Base-by-base conservation (phyloP, 2,888 invertebrate genomes). In the Mechanitis mazaeus region DNA sequence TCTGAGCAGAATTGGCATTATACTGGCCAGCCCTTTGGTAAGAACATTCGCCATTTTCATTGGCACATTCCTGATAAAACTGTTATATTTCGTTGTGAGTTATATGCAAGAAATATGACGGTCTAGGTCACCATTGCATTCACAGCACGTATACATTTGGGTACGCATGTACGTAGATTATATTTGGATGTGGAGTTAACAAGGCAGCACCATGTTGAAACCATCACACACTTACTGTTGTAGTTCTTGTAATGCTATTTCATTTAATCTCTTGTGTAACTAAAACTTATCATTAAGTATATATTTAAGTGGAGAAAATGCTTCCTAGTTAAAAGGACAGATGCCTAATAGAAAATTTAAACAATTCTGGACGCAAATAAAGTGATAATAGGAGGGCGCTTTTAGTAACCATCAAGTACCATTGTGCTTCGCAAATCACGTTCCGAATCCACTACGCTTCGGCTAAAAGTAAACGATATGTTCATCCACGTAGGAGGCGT, bases 21-120 rank as follows among this genome's bases (percentile, higher is more conserved):
- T 96, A 93, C 95, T 96, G 94, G 96, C 96, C 94, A 96, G 95
- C 94, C 96, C 96, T 91, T 93, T 96, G 96, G 96, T 96, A 96
- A 96, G 96, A 87, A 85, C 75, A 79, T 84, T 83, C 85, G 90
- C 90, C 88, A 76, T 82, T 76, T 79, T 80, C 87, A 87, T 84
- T 84, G 89, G 88, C 89, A 88, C 86, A 76, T 77, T 84, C 86
- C 81, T 67, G 78, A 79, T 71, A 78, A 91, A 63, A 76, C 81
- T 83, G 80, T 76, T 80, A 79, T 84, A 82, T 83, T 85, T 84
- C 78, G 79, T 9, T 74, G n/a, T 31, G 33, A 47, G 6, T 35
- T 58, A 38, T 75, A 74, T 71, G 69, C n/a, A 72, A 68, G 63
- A 71, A 74, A 72, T 72, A 69, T 71, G 69, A 68, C 72, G 71